Conservation (phyloP, 2,888 invertebrate species). For the Leucophenga maculata region DNA sequence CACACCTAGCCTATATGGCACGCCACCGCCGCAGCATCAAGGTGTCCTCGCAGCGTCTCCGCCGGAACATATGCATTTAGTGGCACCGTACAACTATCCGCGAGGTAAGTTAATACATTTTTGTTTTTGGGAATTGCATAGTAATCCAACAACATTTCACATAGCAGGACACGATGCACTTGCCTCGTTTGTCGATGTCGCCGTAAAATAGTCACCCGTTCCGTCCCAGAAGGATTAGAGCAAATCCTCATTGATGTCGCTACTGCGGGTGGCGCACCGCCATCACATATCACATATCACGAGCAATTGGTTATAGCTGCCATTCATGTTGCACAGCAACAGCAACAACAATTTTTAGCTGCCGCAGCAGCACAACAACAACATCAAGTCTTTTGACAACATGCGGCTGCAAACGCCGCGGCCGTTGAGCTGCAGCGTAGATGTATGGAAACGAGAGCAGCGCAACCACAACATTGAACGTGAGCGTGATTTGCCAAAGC, state of each 20-base stretch:
- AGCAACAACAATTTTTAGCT: slow-evolving; percentile 50
- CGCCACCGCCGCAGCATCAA: slow-evolving; percentile 76
- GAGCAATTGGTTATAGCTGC: slow-evolving; percentile 69
- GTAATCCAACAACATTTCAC: neutral
- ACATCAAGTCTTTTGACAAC: slow-evolving; percentile 62
- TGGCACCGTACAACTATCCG: slow-evolving; percentile 71
- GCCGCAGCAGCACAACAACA: slow-evolving; percentile 59
- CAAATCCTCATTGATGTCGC: slow-evolving; percentile 53
- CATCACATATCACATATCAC: slow-evolving; percentile 72
- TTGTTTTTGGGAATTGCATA: slow-evolving; percentile 37
- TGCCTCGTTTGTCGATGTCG: slow-evolving; percentile 90
- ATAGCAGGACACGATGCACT: slow-evolving; percentile 85
- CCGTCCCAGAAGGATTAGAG: slow-evolving; percentile 78
- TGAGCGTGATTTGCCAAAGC: slow-evolving; percentile 67
- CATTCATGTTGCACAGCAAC: slow-evolving; percentile 71
- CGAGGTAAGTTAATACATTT: slow-evolving; percentile 70
- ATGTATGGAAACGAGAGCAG: slow-evolving; percentile 59
- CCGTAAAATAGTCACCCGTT: slow-evolving; percentile 92
- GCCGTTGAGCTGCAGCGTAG: slow-evolving; percentile 63
- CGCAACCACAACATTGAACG: slow-evolving; percentile 61
- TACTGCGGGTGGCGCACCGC: slow-evolving; percentile 40
- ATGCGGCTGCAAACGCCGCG: slow-evolving; percentile 46
- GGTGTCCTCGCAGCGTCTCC: slow-evolving; percentile 77
- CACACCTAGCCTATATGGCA: slow-evolving; percentile 73
- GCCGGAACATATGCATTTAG: slow-evolving; percentile 72